Evolutionary conservation across 2,797 vertebrate species (phyloP), one percentile per base, ranked within the genome.

Genomic region (Rhincodon typus): DNA sequence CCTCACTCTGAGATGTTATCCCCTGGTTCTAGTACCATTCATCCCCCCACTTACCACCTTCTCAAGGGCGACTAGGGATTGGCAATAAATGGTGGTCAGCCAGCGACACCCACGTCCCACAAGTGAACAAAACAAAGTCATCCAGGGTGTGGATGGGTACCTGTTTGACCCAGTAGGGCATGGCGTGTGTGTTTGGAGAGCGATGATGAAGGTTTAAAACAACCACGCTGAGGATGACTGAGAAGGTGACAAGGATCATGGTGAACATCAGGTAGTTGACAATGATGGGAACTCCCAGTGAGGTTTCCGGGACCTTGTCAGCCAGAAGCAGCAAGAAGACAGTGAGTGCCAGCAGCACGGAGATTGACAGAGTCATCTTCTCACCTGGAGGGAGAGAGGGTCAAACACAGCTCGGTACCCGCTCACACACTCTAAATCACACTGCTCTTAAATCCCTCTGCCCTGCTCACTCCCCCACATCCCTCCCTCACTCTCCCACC

Each of bases 351-450:
- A 99, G 98, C 96, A 99, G 97, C 4, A 98, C 98, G 4, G 99
- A 99, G 96, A 99, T 99, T 6, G 98, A 99, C 96, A 99, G 98
- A 4, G 98, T 98, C 98, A 99, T 98, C 97, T 99, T 99, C 97
- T 99, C 99, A 90, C 99, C 99, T 99, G 97, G 25, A 95, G 23
- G 96, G 57, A 62, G 10, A 12, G 57, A 57, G 57, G 67, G 67
- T 69, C 67, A 69, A 69, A 69, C 15, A 19, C 67, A 3, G 15
- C 15, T 66, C 1, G 17, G 10, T 66, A 66, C 17, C 66, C 66
- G 2, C 8, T 69, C 67, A 23, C 67, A 69, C 3, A 19, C 21
- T 21, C 67, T 23, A 15, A 69, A 17, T 69, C 67, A 69, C 67
- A 3, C 4, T 69, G 15, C 67, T 69, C 15, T 69, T 19, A 23